Percentiles rank a stretch among this genome's conserved stretches.
These are phyloP conservation scores for Platanista minor DNA, from an alignment of 2,113 vertebrate genomes.

Conservation along the genomic window DNA sequence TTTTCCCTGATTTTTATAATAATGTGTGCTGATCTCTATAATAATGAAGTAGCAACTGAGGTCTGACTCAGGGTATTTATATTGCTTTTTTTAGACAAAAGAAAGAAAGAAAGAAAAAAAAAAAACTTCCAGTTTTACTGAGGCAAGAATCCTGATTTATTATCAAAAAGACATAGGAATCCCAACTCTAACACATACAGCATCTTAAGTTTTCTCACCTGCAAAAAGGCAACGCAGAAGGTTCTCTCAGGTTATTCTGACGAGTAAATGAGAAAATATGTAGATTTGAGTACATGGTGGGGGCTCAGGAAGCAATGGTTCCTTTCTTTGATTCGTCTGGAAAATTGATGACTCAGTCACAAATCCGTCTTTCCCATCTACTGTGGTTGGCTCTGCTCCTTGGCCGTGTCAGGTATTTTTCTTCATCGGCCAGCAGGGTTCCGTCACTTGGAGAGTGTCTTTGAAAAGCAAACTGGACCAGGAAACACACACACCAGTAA, in stretches of 20 bases:
- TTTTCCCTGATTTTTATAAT: background rate
- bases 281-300: fast-evolving
- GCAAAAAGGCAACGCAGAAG: fast-evolving
- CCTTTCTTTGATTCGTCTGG: background rate
- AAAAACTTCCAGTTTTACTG: background rate
- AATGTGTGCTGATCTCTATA: background rate
- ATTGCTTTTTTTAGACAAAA: background rate
- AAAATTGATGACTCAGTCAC: no score
- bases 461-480: background rate
- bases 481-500: background rate
- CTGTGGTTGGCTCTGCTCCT: fast-evolving
- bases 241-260: background rate
- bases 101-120: background rate
- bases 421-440: background rate
- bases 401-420: no score
- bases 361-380: fast-evolving
- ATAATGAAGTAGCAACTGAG: background rate
- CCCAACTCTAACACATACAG: fast-evolving
- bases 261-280: background rate
- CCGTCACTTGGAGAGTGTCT: background rate
- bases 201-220: background rate
- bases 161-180: background rate
- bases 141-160: background rate
- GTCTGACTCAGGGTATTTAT: background rate
- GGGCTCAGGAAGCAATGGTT: fast-evolving